Conservation (phyloP, 2,888 invertebrate species). For the Eupelmus urozonus region DNA sequence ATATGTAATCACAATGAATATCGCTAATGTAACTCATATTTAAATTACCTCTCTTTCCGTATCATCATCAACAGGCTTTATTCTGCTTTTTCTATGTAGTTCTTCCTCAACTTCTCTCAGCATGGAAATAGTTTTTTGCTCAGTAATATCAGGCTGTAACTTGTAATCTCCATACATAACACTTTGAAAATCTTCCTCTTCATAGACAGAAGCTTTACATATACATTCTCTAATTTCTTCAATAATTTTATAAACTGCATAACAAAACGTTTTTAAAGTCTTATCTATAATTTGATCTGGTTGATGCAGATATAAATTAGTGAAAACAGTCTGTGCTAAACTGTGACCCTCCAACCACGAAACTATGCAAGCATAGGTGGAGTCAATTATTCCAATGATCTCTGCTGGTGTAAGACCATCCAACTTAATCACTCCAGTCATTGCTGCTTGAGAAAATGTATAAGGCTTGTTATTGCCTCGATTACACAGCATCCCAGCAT, state of each 20-base stretch:
- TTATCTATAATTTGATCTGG: conserved; percentile 91
- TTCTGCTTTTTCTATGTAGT: conserved; percentile 84
- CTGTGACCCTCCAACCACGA: conserved; percentile 99
- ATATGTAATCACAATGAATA: too few relatives aligned
- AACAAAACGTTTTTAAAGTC: conserved; percentile 90
- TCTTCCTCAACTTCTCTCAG: conserved; percentile 95
- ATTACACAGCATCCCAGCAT: conserved; percentile 98
- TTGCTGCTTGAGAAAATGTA: conserved; percentile 91
- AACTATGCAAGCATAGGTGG: conserved; percentile 94
- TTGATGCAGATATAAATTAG: conserved; percentile 95
- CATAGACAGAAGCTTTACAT: conserved; percentile 91
- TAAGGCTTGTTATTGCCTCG: conserved; percentile 90
- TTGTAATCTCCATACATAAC: conserved; percentile 94
- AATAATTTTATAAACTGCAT: conserved; percentile 91
- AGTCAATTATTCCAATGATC: conserved; percentile 95
- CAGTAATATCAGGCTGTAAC: conserved; percentile 88
- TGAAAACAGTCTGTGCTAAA: conserved; percentile 97
- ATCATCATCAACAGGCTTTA: conserved; percentile 78
- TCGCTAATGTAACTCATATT: background rate
- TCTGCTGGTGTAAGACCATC: conserved; percentile 87
- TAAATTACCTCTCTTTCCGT: conserved; percentile 76
- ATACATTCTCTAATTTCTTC: conserved; percentile 94
- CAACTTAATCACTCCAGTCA: conserved; percentile 88
- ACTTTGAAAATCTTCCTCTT: conserved; percentile 98
- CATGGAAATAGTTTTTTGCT: conserved; percentile 88